phyloP scores from a whole-genome alignment of 2,797 vertebrate genomes.

The Denticeps clupeoides region DNA sequence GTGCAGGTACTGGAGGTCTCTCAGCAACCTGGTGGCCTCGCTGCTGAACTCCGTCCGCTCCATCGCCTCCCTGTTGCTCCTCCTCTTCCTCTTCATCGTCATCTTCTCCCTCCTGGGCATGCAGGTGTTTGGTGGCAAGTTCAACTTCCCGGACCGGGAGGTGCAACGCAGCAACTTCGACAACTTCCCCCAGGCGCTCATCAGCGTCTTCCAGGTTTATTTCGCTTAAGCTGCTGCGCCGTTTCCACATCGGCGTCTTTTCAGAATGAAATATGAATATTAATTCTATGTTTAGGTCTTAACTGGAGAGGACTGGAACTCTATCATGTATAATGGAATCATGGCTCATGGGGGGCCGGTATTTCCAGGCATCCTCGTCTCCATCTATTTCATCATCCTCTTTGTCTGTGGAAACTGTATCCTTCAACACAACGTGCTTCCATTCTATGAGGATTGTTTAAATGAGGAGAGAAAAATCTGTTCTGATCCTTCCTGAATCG shows the following conservation, averaged over 20 bases:
- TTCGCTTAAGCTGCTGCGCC: not conserved
- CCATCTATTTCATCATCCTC: slow-evolving; percentile 90
- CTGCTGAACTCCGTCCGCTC: slow-evolving; percentile 92
- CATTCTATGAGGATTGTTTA: not conserved
- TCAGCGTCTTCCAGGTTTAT: slow-evolving; percentile 92
- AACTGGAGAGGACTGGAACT: slow-evolving; percentile 92
- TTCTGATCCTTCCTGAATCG: slow-evolving; percentile 38
- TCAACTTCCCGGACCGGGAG: slow-evolving; percentile 74
- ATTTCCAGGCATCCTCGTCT: slow-evolving; percentile 84
- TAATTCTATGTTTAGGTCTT: slow-evolving; percentile 53
- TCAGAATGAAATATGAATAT: not conserved
- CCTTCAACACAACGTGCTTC: slow-evolving; percentile 40
- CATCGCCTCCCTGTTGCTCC: slow-evolving; percentile 87
- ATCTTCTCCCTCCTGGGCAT: slow-evolving; percentile 93
- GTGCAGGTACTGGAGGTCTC: slow-evolving; percentile 90
- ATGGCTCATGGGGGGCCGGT: slow-evolving; percentile 86
- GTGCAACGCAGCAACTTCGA: slow-evolving; percentile 87
- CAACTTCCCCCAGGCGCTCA: slow-evolving; percentile 92
- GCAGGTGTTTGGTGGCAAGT: slow-evolving; percentile 96
- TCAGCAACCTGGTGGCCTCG: slow-evolving; percentile 90
- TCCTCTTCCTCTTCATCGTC: slow-evolving; percentile 92
- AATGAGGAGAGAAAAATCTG: not conserved
- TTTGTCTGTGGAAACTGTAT: slow-evolving; percentile 97
- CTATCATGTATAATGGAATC: slow-evolving; percentile 89
- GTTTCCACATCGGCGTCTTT: not conserved